phyloP scores from a whole-genome alignment of 2,888 invertebrate genomes.

The Nipponacmea schrenckii region DNA sequence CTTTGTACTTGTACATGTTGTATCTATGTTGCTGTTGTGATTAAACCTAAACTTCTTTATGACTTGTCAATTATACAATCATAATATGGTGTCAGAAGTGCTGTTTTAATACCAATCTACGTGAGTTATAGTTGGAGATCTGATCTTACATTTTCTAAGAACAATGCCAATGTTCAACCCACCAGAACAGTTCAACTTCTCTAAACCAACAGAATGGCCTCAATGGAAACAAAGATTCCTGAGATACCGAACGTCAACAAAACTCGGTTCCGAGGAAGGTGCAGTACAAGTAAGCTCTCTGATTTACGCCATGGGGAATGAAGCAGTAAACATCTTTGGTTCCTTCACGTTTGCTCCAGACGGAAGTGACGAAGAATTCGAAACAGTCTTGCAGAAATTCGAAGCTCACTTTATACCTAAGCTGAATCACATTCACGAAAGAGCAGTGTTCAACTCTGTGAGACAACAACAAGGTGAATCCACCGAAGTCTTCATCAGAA shows the following conservation, averaged over 20 bases:
- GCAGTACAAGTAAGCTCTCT: conserved; percentile 22
- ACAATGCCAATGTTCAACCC: conserved; percentile 24
- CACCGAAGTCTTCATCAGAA: conserved; percentile 21
- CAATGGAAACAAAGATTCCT: conserved; percentile 25
- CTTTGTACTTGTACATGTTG: too few species aligned
- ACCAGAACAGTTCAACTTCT: conserved; percentile 21
- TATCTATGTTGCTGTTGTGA: too few species aligned
- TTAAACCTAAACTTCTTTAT: too few species aligned
- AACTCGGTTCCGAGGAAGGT: conserved; percentile 18
- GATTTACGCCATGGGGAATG: conserved; percentile 21
- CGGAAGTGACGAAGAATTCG: conserved; percentile 17
- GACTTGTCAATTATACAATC: background rate
- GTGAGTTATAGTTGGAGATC: background rate
- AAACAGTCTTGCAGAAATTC: conserved; percentile 23
- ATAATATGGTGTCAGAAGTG: conserved; percentile 28
- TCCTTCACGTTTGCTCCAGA: conserved; percentile 19
- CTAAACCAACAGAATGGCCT: conserved; percentile 20
- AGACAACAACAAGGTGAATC: conserved; percentile 20
- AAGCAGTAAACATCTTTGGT: conserved; percentile 23
- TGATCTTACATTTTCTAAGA: background rate
- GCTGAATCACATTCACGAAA: conserved; percentile 25
- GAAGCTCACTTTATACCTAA: conserved; percentile 25
- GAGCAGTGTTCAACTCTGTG: conserved; percentile 15
- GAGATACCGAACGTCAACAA: conserved; percentile 16
- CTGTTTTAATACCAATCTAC: background rate